Base-by-base conservation (phyloP, 2,888 invertebrate genomes). In the Leucoptera coffeella region DNA sequence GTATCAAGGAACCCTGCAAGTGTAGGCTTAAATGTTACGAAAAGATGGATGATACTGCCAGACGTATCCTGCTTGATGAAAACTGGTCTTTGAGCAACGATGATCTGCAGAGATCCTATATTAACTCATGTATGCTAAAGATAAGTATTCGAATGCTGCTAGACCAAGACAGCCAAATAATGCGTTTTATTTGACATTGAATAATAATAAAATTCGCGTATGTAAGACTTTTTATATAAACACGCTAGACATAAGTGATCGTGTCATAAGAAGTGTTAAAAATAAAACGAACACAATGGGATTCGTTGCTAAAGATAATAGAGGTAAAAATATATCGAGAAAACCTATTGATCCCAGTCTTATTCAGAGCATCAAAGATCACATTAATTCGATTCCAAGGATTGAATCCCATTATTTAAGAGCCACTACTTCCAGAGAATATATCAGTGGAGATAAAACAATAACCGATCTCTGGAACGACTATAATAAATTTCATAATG, bases 131-230 rank as follows among this genome's bases (percentile, higher is more conserved):
- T 25, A 35, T 35, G 34, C 21, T 34, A 31, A 26, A 24, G 10
- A 14, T 22, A 12, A 2, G 15, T 34, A 37, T 27, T 27, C 32
- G 12, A 38, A 39, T 32, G 29, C 37, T 19, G 23, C 14, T n/a
- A 34, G 29, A n/a, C 34, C 32, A 21, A 28, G 38, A 20, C 25
- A 27, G 4, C 30, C 32, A 6, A 38, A 40, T 22, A 35, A 31
- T 25, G 33, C 38, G 13, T 38, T 35, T 32, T 37, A 35, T 30
- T 38, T 36, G 22, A 34, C 35, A 25, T 15, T 25, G 4, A 15
- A 25, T 15, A 15, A 10, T 10, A 25, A 4, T 5, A 15, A 8
- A 15, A 14, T 15, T 7, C 4, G 26, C 4, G 12, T 26, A 8
- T 20, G 19, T 20, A 26, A 26, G 20, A 26, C 13, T 17, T 17